phyloP scores from a whole-genome alignment of 30 jellyfish, hydroid and myxozoan species.

The Cassiopea xamachana region DNA sequence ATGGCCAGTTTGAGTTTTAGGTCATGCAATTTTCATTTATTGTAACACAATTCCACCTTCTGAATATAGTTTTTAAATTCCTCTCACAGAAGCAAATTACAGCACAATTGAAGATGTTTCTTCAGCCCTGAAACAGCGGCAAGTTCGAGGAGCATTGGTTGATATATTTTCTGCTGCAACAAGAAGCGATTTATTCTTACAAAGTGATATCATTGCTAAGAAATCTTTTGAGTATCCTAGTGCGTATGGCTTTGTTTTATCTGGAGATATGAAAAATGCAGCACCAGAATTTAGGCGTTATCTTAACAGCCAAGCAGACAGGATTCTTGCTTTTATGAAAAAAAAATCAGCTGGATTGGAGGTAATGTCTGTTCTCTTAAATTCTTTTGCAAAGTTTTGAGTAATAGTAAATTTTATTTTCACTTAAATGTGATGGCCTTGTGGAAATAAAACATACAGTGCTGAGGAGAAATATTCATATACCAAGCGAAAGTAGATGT shows the following conservation, averaged over 20 bases:
- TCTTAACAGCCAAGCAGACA: constrained; percentile 29
- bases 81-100: constrained; percentile 43
- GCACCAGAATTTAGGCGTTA: constrained; percentile 44
- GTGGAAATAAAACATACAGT: too few relatives aligned
- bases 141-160: constrained; percentile 79
- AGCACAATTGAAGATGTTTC: constrained; percentile 68
- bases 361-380: constrained; percentile 10
- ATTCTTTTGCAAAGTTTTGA: too few relatives aligned
- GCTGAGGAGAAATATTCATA: too few relatives aligned
- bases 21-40: too few relatives aligned
- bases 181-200: constrained; percentile 53
- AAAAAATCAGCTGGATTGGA: constrained; percentile 48
- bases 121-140: constrained; percentile 67
- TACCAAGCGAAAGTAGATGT: too few relatives aligned
- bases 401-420: too few relatives aligned
- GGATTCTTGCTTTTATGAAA: constrained; percentile 6
- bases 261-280: constrained; percentile 71
- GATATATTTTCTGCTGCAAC: constrained; percentile 82
- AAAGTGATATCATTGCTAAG: constrained; percentile 61
- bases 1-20: too few relatives aligned
- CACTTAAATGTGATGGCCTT: too few relatives aligned
- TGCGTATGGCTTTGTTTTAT: constrained; percentile 77
- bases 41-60: neutral
- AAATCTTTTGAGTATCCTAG: constrained; percentile 54
- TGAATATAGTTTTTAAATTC: neutral